Conservation (phyloP, 2,113 vertebrate species). For the Gymnorhina tibicen region DNA sequence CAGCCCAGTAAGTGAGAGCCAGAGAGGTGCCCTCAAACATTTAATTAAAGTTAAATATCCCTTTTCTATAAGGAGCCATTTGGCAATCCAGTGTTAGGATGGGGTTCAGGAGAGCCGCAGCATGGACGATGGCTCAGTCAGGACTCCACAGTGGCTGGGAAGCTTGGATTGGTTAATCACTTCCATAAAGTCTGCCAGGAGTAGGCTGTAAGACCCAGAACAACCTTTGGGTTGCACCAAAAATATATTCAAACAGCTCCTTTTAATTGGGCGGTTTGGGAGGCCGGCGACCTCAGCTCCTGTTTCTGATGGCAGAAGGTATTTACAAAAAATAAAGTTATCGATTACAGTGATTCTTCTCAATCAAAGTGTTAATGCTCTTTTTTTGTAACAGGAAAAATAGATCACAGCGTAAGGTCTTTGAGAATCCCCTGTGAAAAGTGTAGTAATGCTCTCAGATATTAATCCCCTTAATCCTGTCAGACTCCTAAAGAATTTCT, state of each 20-base stretch:
- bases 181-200: not conserved
- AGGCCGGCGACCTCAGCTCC: constrained; percentile 26
- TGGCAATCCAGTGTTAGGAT: rapidly evolving
- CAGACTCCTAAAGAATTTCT: constrained; percentile 73
- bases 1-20: not conserved
- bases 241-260: not conserved
- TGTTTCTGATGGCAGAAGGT: constrained; percentile 14
- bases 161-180: not conserved
- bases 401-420: constrained; percentile 75
- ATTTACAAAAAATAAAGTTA: constrained; percentile 70
- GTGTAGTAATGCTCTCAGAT: constrained; percentile 76
- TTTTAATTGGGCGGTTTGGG: not conserved
- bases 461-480: constrained; percentile 78
- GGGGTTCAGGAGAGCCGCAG: not conserved
- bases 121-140: not conserved
- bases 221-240: not conserved
- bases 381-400: constrained; percentile 77
- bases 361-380: constrained; percentile 65
- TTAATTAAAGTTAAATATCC: not conserved
- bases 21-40: no score
- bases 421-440: constrained; percentile 75
- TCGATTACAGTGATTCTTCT: constrained; percentile 58
- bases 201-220: not conserved
- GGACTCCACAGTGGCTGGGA: not conserved
- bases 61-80: not conserved